A percentile compares a stretch with the other conserved stretches of the same genome.
phyloP scores from a whole-genome alignment of 2,888 invertebrate genomes.

The Zonitis immaculata region DNA sequence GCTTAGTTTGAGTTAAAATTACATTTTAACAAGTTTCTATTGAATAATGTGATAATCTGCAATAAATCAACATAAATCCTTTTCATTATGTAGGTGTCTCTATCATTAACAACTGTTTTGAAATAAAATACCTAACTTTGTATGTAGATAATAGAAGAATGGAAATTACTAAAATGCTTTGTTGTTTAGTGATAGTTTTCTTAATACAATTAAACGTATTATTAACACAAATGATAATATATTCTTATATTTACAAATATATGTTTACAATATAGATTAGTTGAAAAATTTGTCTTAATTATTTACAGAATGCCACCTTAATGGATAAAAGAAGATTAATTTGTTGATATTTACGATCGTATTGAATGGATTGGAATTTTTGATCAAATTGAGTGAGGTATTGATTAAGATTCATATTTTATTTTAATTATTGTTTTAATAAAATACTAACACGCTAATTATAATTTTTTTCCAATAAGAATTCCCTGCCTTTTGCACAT shows the following conservation, averaged over 20 bases:
- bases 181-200: not conserved
- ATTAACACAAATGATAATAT: not conserved
- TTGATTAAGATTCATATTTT: not conserved
- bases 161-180: not conserved
- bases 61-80: no score
- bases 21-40: no score
- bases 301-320: slow-evolving; percentile 37
- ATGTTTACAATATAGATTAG: no score
- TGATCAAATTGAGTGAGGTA: slow-evolving; percentile 22
- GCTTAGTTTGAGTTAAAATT: no score
- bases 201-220: no score
- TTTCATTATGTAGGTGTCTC: not conserved
- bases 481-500: slow-evolving; percentile 9
- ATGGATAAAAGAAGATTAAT: slow-evolving; percentile 32
- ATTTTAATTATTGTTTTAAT: not conserved
- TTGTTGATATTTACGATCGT: slow-evolving; percentile 13
- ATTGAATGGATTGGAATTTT: slow-evolving; percentile 22
- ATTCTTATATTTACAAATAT: no score
- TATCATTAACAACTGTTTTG: not conserved
- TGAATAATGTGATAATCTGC: no score
- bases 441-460: not conserved
- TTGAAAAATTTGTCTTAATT: not conserved
- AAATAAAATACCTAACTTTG: not conserved
- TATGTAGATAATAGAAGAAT: not conserved
- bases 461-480: not conserved